Evolutionary conservation across 2,888 invertebrate genomes (phyloP).

Genomic region (Eueremaeus valkanovi): DNA sequence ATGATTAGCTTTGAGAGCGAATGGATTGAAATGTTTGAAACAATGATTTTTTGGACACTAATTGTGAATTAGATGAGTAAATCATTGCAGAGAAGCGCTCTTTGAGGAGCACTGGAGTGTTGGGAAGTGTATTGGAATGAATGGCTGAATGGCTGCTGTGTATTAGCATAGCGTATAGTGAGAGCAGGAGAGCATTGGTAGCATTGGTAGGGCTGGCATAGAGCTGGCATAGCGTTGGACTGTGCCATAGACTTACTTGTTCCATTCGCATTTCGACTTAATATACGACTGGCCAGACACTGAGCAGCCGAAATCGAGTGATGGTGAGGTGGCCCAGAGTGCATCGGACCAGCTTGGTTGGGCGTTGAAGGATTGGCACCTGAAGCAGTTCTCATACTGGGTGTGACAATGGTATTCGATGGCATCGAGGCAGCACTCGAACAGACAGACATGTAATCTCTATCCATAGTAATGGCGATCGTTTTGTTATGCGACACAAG

Average conservation of each 20-base stretch:
- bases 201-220: neutral
- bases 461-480: slow-evolving; percentile 30
- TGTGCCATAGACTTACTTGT: slow-evolving; percentile 46
- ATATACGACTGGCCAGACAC: slow-evolving; percentile 43
- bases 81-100: slow-evolving; percentile 22
- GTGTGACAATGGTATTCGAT: slow-evolving; percentile 34
- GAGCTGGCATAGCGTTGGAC: too few relatives aligned
- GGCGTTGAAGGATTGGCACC: slow-evolving; percentile 15
- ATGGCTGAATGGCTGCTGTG: slow-evolving; percentile 22
- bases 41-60: neutral
- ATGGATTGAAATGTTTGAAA: too few relatives aligned
- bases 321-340: slow-evolving; percentile 39
- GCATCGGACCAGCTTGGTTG: slow-evolving; percentile 27
- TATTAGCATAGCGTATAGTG: neutral
- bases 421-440: slow-evolving; percentile 38
- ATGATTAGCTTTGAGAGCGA: too few relatives aligned
- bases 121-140: slow-evolving; percentile 18
- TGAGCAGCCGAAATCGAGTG: slow-evolving; percentile 27
- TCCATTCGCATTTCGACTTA: slow-evolving; percentile 47
- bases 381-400: slow-evolving; percentile 27
- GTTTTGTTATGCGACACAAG: neutral
- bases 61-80: neutral
- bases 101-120: neutral
- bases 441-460: slow-evolving; percentile 29
- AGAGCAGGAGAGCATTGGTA: too few relatives aligned